Conservation (phyloP, 2,113 vertebrate species). For the Synchiropus splendidus region DNA sequence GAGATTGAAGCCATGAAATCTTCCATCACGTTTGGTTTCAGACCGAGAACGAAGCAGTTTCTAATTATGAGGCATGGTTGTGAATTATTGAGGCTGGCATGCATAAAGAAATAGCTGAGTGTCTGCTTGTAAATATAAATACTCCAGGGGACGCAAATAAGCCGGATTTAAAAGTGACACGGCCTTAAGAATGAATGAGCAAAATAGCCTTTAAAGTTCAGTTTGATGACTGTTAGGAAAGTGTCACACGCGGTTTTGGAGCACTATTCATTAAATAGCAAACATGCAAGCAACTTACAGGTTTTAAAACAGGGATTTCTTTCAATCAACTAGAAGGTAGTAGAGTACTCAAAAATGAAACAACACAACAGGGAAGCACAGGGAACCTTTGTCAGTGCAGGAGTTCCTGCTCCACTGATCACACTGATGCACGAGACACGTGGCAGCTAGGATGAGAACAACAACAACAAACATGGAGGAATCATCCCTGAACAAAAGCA, state of each 20-base stretch:
- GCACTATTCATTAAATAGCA: background rate
- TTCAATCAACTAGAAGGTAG: too few species aligned
- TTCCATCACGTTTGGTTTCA: too few species aligned
- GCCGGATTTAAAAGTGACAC: slow-evolving; percentile 55
- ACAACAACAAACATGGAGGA: too few species aligned
- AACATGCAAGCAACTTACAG: background rate
- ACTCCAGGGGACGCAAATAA: slow-evolving; percentile 59
- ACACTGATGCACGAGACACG: too few species aligned
- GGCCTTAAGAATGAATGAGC: slow-evolving; percentile 62
- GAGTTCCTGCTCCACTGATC: too few species aligned
- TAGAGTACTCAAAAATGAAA: too few species aligned
- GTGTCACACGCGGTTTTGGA: background rate
- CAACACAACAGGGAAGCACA: too few species aligned
- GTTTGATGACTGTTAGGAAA: slow-evolving; percentile 5
- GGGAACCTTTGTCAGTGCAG: too few species aligned
- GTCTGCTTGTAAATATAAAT: slow-evolving; percentile 70
- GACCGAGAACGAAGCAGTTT: slow-evolving; percentile 19
- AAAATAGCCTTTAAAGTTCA: slow-evolving; percentile 13
- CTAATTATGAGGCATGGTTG: slow-evolving; percentile 32
- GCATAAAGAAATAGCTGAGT: slow-evolving; percentile 54
- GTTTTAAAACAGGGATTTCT: too few species aligned
- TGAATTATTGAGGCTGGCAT: slow-evolving; percentile 65
- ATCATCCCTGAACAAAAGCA: too few species aligned
- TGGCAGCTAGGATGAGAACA: too few species aligned
- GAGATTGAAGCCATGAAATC: too few species aligned